phyloP scores from a whole-genome alignment of 2,113 vertebrate genomes.

The Rhodinocichla rosea region DNA sequence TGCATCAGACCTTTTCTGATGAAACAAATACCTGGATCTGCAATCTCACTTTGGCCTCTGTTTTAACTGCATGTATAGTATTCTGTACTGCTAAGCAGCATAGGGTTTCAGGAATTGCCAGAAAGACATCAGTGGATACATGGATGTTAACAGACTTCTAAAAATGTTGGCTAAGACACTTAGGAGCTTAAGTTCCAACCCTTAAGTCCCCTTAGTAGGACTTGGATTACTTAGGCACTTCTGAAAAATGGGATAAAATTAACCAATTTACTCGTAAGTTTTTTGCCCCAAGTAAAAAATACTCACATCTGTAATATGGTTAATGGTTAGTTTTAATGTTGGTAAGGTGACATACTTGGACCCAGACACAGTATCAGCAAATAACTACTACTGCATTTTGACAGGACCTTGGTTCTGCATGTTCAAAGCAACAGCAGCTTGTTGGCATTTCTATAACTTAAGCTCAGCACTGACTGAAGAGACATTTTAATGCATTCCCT shows the following conservation, averaged over 20 bases:
- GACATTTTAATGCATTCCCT: not conserved
- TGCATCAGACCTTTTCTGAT: not conserved
- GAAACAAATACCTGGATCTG: not conserved
- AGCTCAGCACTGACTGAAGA: not conserved
- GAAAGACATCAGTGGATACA: not conserved
- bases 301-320: not conserved
- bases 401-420: not conserved
- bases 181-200: conserved; percentile 27
- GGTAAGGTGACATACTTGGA: not conserved
- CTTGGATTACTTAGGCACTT: conserved; percentile 9
- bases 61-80: not conserved
- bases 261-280: not conserved
- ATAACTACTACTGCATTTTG: not conserved
- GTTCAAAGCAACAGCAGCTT: not conserved
- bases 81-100: not conserved
- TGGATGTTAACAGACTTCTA: conserved; percentile 15
- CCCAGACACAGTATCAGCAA: not conserved
- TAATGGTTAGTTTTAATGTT: not conserved
- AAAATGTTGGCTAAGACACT: conserved; percentile 50
- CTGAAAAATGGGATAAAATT: conserved; percentile 18
- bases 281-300: not conserved
- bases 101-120: not conserved
- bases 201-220: conserved; percentile 40
- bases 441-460: not conserved
- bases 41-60: not conserved